Base-by-base conservation (phyloP, 2,888 invertebrate genomes). In the Rhogogaster chlorosoma region DNA sequence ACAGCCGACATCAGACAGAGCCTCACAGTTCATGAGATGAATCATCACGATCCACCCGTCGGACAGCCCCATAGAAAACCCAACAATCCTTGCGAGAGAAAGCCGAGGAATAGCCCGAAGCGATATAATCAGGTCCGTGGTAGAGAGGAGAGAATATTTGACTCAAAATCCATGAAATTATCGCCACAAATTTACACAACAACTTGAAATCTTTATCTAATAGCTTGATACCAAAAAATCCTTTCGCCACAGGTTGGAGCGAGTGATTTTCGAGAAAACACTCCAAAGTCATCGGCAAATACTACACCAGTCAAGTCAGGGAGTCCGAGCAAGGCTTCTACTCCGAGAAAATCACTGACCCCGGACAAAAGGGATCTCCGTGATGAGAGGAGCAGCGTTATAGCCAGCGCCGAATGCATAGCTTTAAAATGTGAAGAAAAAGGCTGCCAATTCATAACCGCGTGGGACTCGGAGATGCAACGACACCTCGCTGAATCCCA, bases 1-100 rank as follows among this genome's bases (percentile, higher is more conserved):
- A 97, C 97, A 15, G 98, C 98, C 53, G 98, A 98, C 92, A 98
- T 98, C 93, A 97, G 98, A 93, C 98, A 98, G 93, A 98, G 98
- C 92, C 94, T 98, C 91, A 98, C 98, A 22, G 98, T 98, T 86
- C 98, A 98, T 93, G 97, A 98, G 94, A 97, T 98, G 95, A 98
- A 98, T 94, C 98, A 98, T 93, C 98, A 98, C 94, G 96, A 97
- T 90, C 97, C 97, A 87, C 96, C 97, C 18, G 96, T 96, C 88
- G 97, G 97, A 70, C 96, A 96, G 92, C 94, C 95, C 42, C 89
- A 87, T 71, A 90, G 90, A 29, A 92, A 91, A 85, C 86, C 87
- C 53, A 90, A 87, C 85, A 88, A 89, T 80, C 90, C 91, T 7
- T 92, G 91, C 78, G 93, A 92, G 73, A 89, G 92, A 70, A 93